phyloP scores from a whole-genome alignment of 2,888 invertebrate species.

The Leucophora obtusa region DNA sequence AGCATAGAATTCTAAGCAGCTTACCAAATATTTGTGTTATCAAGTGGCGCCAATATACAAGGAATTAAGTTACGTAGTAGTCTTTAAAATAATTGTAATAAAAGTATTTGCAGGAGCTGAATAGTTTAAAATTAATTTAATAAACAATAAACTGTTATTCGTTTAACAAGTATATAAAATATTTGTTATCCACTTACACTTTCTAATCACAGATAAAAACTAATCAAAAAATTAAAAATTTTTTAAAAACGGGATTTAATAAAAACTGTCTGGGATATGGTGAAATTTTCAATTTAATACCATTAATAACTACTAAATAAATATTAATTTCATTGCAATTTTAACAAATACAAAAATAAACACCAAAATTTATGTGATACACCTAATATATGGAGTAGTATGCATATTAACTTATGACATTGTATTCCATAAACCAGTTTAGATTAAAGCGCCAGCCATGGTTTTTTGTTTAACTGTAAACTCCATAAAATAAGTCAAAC shows the following conservation, averaged over 20 bases:
- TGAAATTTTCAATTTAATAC: constrained; percentile 1
- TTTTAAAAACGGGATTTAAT: not conserved
- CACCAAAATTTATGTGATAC: not conserved
- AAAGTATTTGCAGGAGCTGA: too few species aligned
- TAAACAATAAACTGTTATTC: too few species aligned
- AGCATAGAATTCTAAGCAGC: too few species aligned
- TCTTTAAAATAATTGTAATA: too few species aligned
- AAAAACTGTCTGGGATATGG: not conserved
- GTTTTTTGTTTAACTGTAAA: not conserved
- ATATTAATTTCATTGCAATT: not conserved
- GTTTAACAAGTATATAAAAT: too few species aligned
- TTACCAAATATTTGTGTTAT: too few species aligned
- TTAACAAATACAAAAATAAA: not conserved
- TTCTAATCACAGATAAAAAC: not conserved
- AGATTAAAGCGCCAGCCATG: constrained; percentile 19
- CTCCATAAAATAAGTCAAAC: constrained; percentile 32
- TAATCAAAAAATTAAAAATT: not conserved
- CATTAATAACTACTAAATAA: not conserved
- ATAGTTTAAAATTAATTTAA: too few species aligned
- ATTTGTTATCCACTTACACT: not conserved
- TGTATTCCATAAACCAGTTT: constrained; percentile 29
- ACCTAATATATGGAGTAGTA: constrained; percentile 4
- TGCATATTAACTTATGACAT: constrained; percentile 23
- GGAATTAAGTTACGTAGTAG: too few species aligned
- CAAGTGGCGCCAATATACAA: too few species aligned